Percentiles rank a stretch among this genome's conserved stretches.
These are phyloP conservation scores for Calameuta filiformis DNA, from an alignment of 2,888 invertebrate species.

Conservation along the genomic window DNA sequence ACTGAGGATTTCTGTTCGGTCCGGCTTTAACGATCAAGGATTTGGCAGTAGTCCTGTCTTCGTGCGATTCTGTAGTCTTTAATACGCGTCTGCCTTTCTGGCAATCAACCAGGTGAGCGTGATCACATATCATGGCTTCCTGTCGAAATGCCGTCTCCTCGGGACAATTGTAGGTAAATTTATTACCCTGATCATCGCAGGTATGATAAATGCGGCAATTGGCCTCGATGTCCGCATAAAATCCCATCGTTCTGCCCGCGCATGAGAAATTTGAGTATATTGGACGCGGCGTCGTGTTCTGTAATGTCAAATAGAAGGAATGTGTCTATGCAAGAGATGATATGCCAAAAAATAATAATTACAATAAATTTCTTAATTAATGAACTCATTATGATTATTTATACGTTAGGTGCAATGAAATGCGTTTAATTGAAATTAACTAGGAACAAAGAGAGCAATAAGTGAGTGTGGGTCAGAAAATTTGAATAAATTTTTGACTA, in stretches of 20 bases:
- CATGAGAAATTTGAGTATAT: slow-evolving; percentile 50
- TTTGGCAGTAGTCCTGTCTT: neutral
- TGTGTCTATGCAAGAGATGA: neutral
- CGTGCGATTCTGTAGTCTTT: neutral
- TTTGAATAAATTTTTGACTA: neutral
- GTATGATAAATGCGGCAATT: slow-evolving; percentile 56
- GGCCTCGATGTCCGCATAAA: slow-evolving; percentile 52
- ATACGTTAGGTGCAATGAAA: neutral
- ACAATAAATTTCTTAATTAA: no score
- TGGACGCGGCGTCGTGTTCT: slow-evolving; percentile 49
- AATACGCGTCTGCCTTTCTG: slow-evolving; percentile 11
- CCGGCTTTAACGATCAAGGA: neutral
- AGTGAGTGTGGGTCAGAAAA: neutral
- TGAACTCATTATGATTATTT: neutral
- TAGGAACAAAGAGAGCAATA: neutral
- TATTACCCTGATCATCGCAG: slow-evolving; percentile 59
- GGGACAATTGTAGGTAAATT: slow-evolving; percentile 57
- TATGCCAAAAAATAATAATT: no score
- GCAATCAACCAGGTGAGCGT: slow-evolving; percentile 58
- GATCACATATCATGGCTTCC: slow-evolving; percentile 57
- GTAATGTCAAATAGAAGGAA: slow-evolving; percentile 9
- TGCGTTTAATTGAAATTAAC: neutral
- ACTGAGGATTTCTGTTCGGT: neutral
- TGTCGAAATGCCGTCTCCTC: slow-evolving; percentile 59
- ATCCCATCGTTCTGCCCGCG: slow-evolving; percentile 45